Evolutionary conservation across 2,113 vertebrate genomes (phyloP).

Genomic region (Forbesichthys papilliferus): DNA sequence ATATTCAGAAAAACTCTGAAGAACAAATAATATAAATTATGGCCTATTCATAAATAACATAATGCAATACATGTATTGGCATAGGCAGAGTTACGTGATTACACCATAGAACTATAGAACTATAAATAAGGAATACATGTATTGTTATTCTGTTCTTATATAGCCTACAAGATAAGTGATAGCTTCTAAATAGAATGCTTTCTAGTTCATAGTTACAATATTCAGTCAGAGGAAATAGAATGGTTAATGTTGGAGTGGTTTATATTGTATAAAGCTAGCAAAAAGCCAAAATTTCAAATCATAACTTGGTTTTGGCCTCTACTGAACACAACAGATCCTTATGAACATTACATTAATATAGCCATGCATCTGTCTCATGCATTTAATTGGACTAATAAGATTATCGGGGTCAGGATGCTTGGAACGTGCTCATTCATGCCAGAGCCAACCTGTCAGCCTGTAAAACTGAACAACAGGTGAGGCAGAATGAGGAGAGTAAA

Average conservation of each 20-base stretch:
- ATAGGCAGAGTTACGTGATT: too few species aligned
- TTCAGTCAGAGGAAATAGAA: neutral
- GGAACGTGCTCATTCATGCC: constrained; percentile 54
- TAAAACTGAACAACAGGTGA: constrained; percentile 72
- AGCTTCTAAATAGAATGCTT: too few species aligned
- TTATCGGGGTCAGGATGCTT: constrained; percentile 28
- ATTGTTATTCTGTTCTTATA: too few species aligned
- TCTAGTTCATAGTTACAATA: too few species aligned
- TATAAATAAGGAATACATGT: too few species aligned
- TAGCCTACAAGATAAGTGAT: too few species aligned
- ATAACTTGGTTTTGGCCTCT: neutral
- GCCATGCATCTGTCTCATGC: constrained; percentile 3
- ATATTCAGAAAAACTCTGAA: too few species aligned
- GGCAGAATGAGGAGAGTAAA: constrained; percentile 58
- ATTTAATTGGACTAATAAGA: constrained; percentile 24
- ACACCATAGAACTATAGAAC: too few species aligned
- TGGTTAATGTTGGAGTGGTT: constrained; percentile 2
- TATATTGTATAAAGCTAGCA: neutral
- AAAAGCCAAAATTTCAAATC: constrained; percentile 12
- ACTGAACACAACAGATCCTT: constrained; percentile 10
- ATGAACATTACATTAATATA: constrained; percentile 18
- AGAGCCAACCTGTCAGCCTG: constrained; percentile 62
- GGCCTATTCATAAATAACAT: too few species aligned
- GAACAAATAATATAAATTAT: too few species aligned
- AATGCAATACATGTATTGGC: too few species aligned